Evolutionary conservation across 2,113 vertebrate genomes (phyloP), one percentile per base, ranked within the genome.

Genomic region (Cyanoramphus novaezelandiae): DNA sequence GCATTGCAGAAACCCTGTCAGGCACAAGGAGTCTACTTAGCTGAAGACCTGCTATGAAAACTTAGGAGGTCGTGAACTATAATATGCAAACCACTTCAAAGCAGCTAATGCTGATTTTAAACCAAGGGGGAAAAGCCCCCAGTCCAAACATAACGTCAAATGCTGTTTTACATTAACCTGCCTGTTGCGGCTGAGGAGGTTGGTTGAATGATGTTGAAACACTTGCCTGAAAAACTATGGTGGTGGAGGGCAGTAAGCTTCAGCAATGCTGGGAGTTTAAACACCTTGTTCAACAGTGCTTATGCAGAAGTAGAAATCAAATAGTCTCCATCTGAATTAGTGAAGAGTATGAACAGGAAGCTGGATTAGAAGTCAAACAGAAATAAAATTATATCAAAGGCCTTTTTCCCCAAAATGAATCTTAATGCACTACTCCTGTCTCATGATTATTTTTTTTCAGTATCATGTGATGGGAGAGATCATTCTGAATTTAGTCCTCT

Each of bases 41-140:
- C 52, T 75, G 39, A 75, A 92, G 53, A 70, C 33, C 43, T 90
- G 39, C 39, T 71, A 1, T 39, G 24, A 53, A 92, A 83, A 31
- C 49, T 74, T 3, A 13, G 33, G 53, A 72, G 39, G 35, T 88
- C 33, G 35, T 41, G 31, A 80, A 50, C 62, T 35, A 50, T 60
- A 84, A 60, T 60, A 62, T 9, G 25, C 47, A 85, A 75, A 59
- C n/a, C 9, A 43, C 46, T 75, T 92, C 62, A 68, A 85, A 93
- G 62, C 28, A 75, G 28, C 57, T 55, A 33, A 29, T 81, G 35
- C 5, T 71, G 37, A 76, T 78, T 85, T 93, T 88, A 63, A 82
- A 3, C 52, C 15, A 43, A 1, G 2, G 16, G 7, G 7, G 4
- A 11, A n/a, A 33, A n/a, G 2, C 4, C 13, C 63, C n/a, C 39